phyloP scores from a whole-genome alignment of 2,888 invertebrate genomes.

The Oegoconia quadripuncta region DNA sequence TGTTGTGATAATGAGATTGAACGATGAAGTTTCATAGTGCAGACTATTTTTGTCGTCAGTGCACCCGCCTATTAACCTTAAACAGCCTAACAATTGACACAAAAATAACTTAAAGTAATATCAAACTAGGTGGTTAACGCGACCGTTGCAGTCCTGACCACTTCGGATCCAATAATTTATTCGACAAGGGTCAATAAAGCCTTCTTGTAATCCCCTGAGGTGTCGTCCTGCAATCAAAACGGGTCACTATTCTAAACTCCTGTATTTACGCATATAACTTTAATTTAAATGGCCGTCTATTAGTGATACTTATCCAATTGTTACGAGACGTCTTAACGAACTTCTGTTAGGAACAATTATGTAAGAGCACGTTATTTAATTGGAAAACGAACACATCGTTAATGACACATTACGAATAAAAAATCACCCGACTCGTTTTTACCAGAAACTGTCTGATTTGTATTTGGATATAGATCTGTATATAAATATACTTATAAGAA shows the following conservation, averaged over 20 bases:
- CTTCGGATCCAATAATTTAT: constrained; percentile 56
- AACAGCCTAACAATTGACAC: constrained; percentile 65
- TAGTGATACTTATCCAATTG: not conserved
- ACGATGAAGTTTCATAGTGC: constrained; percentile 16
- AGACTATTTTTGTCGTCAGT: constrained; percentile 23
- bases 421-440: not conserved
- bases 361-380: constrained; percentile 23
- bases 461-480: constrained; percentile 7
- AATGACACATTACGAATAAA: not conserved
- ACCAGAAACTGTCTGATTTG: not conserved
- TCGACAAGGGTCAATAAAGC: constrained; percentile 91
- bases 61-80: constrained; percentile 34
- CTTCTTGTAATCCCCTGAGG: constrained; percentile 95
- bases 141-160: constrained; percentile 41
- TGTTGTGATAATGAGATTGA: constrained; percentile 9
- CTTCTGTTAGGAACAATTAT: too few species aligned
- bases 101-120: constrained; percentile 51
- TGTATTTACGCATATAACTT: constrained; percentile 16
- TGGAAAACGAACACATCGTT: constrained; percentile 5
- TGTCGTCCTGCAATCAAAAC: constrained; percentile 89
- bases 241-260: constrained; percentile 49
- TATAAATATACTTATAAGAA: not conserved
- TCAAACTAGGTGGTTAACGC: constrained; percentile 50
- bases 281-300: not conserved
- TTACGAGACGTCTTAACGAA: not conserved